These are phyloP conservation scores for Synodontis membranacea DNA, from an alignment of 2,113 vertebrate species.

Conservation along the genomic window DNA sequence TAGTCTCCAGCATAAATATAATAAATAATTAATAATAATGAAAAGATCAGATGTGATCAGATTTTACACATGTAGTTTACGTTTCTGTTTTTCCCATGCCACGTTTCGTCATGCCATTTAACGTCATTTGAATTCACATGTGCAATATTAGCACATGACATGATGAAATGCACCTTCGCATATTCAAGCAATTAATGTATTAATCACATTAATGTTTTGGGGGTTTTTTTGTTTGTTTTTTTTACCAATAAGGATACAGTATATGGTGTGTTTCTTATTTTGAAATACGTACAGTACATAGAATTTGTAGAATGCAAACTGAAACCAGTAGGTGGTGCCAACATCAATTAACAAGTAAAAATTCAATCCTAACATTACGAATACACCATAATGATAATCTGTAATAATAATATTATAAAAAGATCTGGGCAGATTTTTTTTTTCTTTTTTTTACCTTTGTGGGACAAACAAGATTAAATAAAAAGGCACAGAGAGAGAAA, in stretches of 20 bases:
- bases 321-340: constrained; percentile 24
- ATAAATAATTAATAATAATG: too few species aligned
- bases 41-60: too few species aligned
- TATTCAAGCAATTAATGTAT: background rate
- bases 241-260: too few species aligned
- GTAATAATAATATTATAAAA: background rate
- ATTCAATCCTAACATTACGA: background rate
- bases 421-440: background rate
- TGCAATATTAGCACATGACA: background rate
- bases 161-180: background rate
- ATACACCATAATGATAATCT: background rate
- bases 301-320: background rate
- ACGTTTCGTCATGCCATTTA: too few species aligned
- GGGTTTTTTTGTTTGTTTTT: too few species aligned
- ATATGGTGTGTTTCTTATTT: background rate
- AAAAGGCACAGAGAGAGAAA: background rate
- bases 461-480: background rate
- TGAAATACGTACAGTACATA: background rate
- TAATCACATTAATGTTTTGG: background rate
- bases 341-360: background rate
- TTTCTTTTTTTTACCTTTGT: background rate
- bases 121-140: background rate
- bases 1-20: too few species aligned
- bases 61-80: background rate
- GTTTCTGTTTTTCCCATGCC: background rate